Evolutionary conservation across 2,888 invertebrate genomes (phyloP).

Genomic region (Gasteruption jaculator): DNA sequence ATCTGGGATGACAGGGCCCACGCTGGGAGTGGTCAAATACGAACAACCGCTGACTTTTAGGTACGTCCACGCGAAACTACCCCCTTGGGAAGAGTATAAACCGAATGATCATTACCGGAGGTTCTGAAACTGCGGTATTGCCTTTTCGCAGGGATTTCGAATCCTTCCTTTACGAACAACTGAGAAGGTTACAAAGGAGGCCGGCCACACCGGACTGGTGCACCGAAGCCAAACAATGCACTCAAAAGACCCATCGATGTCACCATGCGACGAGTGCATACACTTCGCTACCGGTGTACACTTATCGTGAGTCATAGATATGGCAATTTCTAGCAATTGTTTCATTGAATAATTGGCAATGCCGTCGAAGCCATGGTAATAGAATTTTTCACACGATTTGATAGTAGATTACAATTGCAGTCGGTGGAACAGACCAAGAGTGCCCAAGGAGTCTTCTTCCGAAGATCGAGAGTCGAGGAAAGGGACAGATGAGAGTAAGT

Average conservation of each 20-base stretch:
- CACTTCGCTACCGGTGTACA: slow-evolving; percentile 69
- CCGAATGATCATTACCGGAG: not conserved
- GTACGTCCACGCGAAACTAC: slow-evolving; percentile 23
- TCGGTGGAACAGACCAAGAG: slow-evolving; percentile 46
- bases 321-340: not conserved
- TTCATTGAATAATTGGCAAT: not conserved
- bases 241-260: slow-evolving; percentile 83
- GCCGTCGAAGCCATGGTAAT: not conserved
- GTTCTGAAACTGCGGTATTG: not conserved
- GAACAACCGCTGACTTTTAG: slow-evolving; percentile 46
- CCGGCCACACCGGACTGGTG: slow-evolving; percentile 53
- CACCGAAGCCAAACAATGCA: slow-evolving; percentile 77
- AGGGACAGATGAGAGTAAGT: slow-evolving; percentile 47
- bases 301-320: slow-evolving; percentile 42
- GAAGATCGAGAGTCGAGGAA: slow-evolving; percentile 47
- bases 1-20: slow-evolving; percentile 45
- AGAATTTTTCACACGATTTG: slow-evolving; percentile 36
- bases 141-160: slow-evolving; percentile 62
- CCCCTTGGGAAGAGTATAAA: slow-evolving; percentile 40
- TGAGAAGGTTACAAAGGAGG: slow-evolving; percentile 72
- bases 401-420: slow-evolving; percentile 50
- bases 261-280: slow-evolving; percentile 89
- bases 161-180: slow-evolving; percentile 81
- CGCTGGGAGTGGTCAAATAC: slow-evolving; percentile 45
- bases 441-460: slow-evolving; percentile 44